Conservation (phyloP, 2,797 vertebrate species). For the Poeciliopsis paucimaculata region DNA sequence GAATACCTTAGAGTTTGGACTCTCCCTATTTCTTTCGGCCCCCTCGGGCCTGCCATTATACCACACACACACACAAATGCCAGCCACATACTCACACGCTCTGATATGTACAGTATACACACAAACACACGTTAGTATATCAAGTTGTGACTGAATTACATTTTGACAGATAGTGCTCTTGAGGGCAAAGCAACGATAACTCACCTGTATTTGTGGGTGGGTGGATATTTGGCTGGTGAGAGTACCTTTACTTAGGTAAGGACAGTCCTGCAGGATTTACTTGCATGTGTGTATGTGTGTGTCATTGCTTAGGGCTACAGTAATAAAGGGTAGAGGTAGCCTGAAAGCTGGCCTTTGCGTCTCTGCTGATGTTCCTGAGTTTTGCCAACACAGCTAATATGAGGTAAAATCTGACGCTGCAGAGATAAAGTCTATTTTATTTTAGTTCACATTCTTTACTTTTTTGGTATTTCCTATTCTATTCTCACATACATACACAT, state of each 20-base stretch:
- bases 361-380: conserved; percentile 37
- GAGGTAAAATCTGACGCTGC: conserved; percentile 28
- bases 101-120: conserved; percentile 40
- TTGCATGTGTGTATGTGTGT: conserved; percentile 20
- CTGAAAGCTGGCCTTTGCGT: conserved; percentile 52
- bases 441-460: conserved; percentile 9
- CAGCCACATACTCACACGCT: conserved; percentile 18
- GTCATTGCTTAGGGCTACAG: conserved; percentile 54
- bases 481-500: not conserved
- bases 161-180: conserved; percentile 80
- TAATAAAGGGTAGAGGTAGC: conserved; percentile 58
- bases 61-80: conserved; percentile 38
- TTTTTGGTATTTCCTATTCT: not conserved
- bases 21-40: conserved; percentile 68
- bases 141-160: conserved; percentile 77
- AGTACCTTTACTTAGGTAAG: conserved; percentile 53
- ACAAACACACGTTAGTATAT: conserved; percentile 66
- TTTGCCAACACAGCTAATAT: conserved; percentile 36
- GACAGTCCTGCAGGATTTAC: conserved; percentile 62
- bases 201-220: conserved; percentile 58
- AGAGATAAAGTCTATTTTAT: conserved; percentile 28
- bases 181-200: conserved; percentile 78
- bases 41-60: conserved; percentile 76
- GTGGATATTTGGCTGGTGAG: conserved; percentile 35
- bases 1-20: conserved; percentile 75